phyloP scores from a whole-genome alignment of 2,797 vertebrate species.

The Ciconia nigra region DNA sequence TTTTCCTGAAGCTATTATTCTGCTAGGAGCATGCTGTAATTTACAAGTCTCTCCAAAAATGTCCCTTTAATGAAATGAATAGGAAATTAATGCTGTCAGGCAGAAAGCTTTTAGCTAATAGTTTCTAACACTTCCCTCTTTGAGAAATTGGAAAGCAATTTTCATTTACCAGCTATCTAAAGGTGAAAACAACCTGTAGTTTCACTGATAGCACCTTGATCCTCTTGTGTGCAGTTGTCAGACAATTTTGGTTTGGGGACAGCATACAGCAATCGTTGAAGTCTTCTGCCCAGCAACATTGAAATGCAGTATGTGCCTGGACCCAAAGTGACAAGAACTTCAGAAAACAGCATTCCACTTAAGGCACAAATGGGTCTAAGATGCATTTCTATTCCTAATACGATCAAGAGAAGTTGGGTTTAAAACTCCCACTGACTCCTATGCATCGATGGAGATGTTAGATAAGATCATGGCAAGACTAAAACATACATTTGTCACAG shows the following conservation, averaged over 20 bases:
- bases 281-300: not conserved
- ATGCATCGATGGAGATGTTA: not conserved
- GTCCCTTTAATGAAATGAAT: slow-evolving; percentile 71
- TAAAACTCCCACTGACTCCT: not conserved
- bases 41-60: slow-evolving; percentile 70
- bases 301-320: not conserved
- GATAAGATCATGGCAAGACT: accelerated
- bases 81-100: slow-evolving; percentile 72
- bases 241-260: not conserved
- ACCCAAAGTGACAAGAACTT: not conserved
- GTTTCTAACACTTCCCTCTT: slow-evolving; percentile 51
- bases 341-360: not conserved
- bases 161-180: slow-evolving; percentile 59
- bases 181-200: slow-evolving; percentile 34
- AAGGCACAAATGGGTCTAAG: not conserved
- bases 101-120: slow-evolving; percentile 66
- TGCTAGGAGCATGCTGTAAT: slow-evolving; percentile 63
- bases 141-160: slow-evolving; percentile 50
- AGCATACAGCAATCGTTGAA: not conserved
- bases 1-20: slow-evolving; percentile 73
- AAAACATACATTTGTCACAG: not conserved
- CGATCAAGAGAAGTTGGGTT: not conserved
- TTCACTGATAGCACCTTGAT: slow-evolving; percentile 19
- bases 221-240: not conserved
- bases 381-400: not conserved